These are phyloP conservation scores for Neogale vison DNA, from an alignment of 2,113 vertebrate genomes.

Conservation along the genomic window DNA sequence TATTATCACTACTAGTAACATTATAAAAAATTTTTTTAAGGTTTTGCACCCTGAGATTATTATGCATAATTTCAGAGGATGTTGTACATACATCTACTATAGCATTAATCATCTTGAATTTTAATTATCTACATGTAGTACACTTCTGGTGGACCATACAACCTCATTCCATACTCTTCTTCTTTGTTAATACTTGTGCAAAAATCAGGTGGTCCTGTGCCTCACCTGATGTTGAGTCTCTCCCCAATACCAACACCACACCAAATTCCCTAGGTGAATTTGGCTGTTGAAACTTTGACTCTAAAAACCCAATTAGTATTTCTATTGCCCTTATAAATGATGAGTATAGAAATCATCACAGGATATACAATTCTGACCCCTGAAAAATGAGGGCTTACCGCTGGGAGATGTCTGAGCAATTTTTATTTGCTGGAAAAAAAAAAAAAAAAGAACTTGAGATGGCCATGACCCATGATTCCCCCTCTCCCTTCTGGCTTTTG, in stretches of 20 bases:
- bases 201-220: not conserved
- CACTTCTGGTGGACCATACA: not conserved
- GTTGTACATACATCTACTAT: not conserved
- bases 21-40: not conserved
- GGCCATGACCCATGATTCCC: not conserved
- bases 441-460: not conserved
- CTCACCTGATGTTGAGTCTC: not conserved
- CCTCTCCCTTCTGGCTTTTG: not conserved
- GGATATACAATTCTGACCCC: not conserved
- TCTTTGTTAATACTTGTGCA: not conserved
- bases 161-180: not conserved
- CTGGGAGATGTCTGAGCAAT: not conserved
- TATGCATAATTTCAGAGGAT: not conserved
- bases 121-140: accelerated
- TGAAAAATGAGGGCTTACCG: not conserved
- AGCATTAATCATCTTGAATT: not conserved
- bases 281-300: not conserved
- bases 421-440: not conserved
- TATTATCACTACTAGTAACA: not conserved
- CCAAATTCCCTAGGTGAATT: not conserved
- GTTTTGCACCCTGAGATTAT: not conserved
- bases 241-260: not conserved
- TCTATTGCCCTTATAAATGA: not conserved
- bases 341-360: not conserved
- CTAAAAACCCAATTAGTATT: not conserved